Evolutionary conservation across 2,888 invertebrate species (phyloP).

Genomic region (Gonocerus acuteangulatus): DNA sequence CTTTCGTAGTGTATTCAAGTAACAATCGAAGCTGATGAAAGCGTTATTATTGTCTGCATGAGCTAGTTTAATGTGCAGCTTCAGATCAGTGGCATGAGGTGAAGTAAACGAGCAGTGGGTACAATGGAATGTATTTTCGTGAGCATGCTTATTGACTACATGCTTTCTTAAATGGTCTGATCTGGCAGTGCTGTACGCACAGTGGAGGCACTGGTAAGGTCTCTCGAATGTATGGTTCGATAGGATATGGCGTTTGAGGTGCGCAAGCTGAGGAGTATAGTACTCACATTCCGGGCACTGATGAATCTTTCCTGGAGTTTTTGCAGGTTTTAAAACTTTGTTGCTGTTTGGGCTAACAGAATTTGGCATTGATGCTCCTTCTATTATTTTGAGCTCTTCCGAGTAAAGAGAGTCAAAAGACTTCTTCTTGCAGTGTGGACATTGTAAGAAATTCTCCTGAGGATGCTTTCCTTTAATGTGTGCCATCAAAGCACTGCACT

Average conservation of each 20-base stretch:
- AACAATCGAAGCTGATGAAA: background rate
- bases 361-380: background rate
- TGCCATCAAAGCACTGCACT: background rate
- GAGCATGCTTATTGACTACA: conserved; percentile 2
- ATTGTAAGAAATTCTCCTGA: background rate
- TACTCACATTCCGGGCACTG: background rate
- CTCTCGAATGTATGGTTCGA: background rate
- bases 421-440: background rate
- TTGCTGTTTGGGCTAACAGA: too few relatives aligned
- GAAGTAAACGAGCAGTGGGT: background rate
- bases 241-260: background rate
- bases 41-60: background rate
- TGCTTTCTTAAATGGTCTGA: conserved; percentile 13
- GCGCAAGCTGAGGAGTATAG: background rate
- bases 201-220: conserved; percentile 11
- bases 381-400: background rate
- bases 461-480: background rate
- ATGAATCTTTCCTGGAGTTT: background rate
- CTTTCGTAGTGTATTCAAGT: background rate
- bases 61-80: background rate
- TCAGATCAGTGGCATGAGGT: background rate
- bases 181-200: conserved; percentile 6
- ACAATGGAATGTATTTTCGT: background rate
- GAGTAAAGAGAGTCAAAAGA: background rate
- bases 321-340: background rate